These are phyloP conservation scores for Melanotaenia trifasciata DNA, from an alignment of 2,797 vertebrate genomes.

Conservation along the genomic window DNA sequence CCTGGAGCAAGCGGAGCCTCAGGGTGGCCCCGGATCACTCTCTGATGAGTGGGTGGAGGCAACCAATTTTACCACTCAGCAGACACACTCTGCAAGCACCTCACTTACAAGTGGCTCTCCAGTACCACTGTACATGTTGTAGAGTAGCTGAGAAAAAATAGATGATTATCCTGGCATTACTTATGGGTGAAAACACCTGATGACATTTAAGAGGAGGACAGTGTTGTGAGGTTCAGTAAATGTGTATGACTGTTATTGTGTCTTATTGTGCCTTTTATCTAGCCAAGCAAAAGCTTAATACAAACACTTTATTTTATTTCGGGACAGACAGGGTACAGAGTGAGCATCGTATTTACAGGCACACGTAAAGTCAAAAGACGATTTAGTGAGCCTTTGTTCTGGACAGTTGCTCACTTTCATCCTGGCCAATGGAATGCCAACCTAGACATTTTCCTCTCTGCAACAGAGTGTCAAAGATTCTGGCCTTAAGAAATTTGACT, in stretches of 20 bases:
- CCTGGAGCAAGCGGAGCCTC: slow-evolving; percentile 52
- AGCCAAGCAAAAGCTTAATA: slow-evolving; percentile 23
- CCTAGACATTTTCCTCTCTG: slow-evolving; percentile 60
- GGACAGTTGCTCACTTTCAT: slow-evolving; percentile 67
- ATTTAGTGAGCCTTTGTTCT: slow-evolving; percentile 42
- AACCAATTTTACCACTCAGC: slow-evolving; percentile 58
- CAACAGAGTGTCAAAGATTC: slow-evolving; percentile 60
- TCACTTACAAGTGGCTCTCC: slow-evolving; percentile 57
- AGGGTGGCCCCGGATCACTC: slow-evolving; percentile 51
- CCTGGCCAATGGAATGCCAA: slow-evolving; percentile 62
- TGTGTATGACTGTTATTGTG: slow-evolving; percentile 30
- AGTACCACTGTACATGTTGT: slow-evolving; percentile 60
- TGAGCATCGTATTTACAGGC: slow-evolving; percentile 58
- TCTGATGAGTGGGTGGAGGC: slow-evolving; percentile 57
- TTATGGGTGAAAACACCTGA: slow-evolving; percentile 66
- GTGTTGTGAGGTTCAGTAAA: slow-evolving; percentile 41
- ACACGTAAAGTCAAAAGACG: slow-evolving; percentile 51
- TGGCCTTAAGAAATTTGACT: slow-evolving; percentile 38
- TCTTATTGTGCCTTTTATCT: slow-evolving; percentile 12
- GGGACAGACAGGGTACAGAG: slow-evolving; percentile 21
- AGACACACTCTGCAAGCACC: slow-evolving; percentile 49
- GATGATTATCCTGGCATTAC: slow-evolving; percentile 68
- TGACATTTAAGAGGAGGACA: slow-evolving; percentile 51
- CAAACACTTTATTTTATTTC: slow-evolving; percentile 32
- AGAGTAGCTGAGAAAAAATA: slow-evolving; percentile 56